Percentiles rank a stretch among this genome's conserved stretches.
Conservation (phyloP, 2,888 invertebrate species). For the Chalcis sispes region DNA sequence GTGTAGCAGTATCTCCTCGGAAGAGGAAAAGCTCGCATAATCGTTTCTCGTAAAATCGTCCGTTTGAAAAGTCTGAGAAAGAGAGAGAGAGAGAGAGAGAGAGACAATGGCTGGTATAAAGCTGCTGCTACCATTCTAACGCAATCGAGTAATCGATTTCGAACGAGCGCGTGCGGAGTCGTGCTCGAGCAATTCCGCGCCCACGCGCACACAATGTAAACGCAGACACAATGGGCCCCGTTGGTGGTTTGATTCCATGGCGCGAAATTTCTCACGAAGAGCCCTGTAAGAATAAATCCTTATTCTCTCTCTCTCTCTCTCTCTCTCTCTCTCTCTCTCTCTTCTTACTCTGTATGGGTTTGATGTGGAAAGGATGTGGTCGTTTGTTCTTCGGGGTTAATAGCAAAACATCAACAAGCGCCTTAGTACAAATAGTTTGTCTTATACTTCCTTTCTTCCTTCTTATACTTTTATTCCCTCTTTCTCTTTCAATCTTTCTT, state of each 20-base stretch:
- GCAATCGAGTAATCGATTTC: conserved; percentile 34
- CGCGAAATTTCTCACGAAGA: too few species aligned
- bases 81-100: too few species aligned
- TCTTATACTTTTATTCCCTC: too few species aligned
- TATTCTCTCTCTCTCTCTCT: too few species aligned
- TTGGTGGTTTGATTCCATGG: too few species aligned
- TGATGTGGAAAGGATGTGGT: not conserved
- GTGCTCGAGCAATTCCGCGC: conserved; percentile 19
- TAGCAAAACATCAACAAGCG: conserved; percentile 40
- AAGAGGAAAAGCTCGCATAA: too few species aligned
- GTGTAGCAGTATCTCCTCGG: too few species aligned
- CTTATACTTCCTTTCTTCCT: not conserved
- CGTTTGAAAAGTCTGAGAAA: conserved; percentile 35
- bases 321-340: too few species aligned
- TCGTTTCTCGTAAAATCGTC: conserved; percentile 34
- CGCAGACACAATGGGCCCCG: conserved; percentile 25
- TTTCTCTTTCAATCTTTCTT: conserved; percentile 19
- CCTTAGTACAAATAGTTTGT: not conserved
- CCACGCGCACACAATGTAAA: not conserved
- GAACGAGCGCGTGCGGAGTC: conserved; percentile 19
- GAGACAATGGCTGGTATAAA: too few species aligned
- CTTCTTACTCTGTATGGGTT: not conserved
- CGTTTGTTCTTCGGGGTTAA: not conserved
- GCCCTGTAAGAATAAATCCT: too few species aligned
- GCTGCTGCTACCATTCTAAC: not conserved